Percentiles rank a stretch among this genome's conserved stretches.
These are phyloP conservation scores for Neodontobutis hainanensis DNA, from an alignment of 2,113 vertebrate species.

Conservation along the genomic window DNA sequence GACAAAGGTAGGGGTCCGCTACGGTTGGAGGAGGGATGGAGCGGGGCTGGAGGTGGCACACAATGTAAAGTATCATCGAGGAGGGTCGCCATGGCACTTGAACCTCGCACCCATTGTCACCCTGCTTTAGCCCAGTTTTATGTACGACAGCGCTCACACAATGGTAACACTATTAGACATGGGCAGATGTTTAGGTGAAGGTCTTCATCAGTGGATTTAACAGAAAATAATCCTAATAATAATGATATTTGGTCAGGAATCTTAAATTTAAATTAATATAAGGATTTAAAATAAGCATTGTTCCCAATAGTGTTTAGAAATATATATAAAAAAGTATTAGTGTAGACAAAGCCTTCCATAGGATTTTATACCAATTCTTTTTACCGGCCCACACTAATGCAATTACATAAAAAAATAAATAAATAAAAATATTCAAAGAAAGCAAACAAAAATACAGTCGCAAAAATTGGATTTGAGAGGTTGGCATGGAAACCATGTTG, in stretches of 20 bases:
- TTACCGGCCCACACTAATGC: background rate
- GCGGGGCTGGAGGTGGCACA: slow-evolving; percentile 29
- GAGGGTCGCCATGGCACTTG: slow-evolving; percentile 36
- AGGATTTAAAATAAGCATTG: no score
- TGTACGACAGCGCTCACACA: slow-evolving; percentile 16
- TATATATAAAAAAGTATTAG: no score
- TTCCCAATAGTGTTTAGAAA: no score
- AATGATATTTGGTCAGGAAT: background rate
- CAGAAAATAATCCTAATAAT: background rate
- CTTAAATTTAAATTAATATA: no score
- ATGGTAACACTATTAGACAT: background rate
- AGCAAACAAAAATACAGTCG: background rate
- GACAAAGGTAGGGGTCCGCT: slow-evolving; percentile 57
- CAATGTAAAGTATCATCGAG: slow-evolving; percentile 59
- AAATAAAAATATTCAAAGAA: no score
- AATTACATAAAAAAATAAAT: background rate
- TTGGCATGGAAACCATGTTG: slow-evolving; percentile 1
- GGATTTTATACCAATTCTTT: no score
- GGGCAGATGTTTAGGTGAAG: background rate
- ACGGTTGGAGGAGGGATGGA: slow-evolving; percentile 28
- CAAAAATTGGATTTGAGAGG: background rate
- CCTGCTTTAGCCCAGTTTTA: slow-evolving; percentile 4
- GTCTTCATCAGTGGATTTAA: background rate
- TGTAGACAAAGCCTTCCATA: no score
- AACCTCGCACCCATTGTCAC: slow-evolving; percentile 60